A percentile compares a stretch with the other conserved stretches of the same genome.
These are phyloP conservation scores for Lycocorax pyrrhopterus DNA, from an alignment of 2,113 vertebrate genomes.

Conservation along the genomic window DNA sequence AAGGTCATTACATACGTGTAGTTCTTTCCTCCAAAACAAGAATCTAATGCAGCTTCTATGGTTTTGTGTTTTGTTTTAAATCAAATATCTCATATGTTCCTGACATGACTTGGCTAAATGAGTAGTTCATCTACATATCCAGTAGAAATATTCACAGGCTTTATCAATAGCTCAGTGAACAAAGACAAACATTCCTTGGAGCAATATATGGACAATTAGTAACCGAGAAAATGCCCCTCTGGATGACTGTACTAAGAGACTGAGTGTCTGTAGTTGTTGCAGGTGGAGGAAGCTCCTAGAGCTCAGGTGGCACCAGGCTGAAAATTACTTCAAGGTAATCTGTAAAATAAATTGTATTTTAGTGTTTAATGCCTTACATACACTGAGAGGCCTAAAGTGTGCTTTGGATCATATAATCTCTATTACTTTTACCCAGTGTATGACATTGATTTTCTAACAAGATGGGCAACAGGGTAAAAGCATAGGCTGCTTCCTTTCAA, in stretches of 20 bases:
- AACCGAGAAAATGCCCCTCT: not conserved
- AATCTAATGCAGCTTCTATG: not conserved
- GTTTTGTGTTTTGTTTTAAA: not conserved
- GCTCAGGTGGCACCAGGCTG: conserved; percentile 33
- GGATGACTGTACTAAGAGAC: not conserved
- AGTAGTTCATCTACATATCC: not conserved
- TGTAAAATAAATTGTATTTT: conserved; percentile 43
- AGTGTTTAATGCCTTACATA: conserved; percentile 11
- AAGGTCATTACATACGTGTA: not conserved
- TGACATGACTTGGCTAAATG: not conserved
- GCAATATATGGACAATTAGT: not conserved
- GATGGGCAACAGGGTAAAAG: not conserved
- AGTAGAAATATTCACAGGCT: not conserved
- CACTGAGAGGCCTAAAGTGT: not conserved
- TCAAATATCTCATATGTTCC: not conserved
- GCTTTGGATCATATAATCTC: conserved; percentile 42
- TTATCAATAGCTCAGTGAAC: not conserved
- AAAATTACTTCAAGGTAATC: conserved; percentile 42
- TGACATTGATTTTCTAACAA: conserved; percentile 30
- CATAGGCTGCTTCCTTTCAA: not conserved
- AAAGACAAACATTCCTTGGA: not conserved
- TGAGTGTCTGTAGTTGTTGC: not conserved
- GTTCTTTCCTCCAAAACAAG: not conserved
- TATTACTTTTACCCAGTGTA: not conserved
- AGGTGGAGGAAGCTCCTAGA: not conserved